Evolutionary conservation across 2,797 vertebrate species (phyloP).

Genomic region (Emys orbicularis): DNA sequence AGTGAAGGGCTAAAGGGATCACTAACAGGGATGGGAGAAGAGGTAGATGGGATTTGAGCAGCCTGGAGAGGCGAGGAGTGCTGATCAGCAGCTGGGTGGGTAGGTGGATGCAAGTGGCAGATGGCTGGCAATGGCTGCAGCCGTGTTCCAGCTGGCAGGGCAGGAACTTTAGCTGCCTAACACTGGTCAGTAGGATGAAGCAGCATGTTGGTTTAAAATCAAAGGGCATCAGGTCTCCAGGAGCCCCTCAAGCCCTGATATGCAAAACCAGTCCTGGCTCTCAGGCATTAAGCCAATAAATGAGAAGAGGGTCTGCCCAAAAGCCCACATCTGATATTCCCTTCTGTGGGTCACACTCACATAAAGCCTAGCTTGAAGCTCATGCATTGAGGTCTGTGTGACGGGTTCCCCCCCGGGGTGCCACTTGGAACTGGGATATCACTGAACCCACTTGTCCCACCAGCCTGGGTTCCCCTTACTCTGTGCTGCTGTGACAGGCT

Average conservation of each 20-base stretch:
- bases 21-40: not conserved
- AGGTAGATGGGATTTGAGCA: not conserved
- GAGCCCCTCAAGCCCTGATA: constrained; percentile 55
- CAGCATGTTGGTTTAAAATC: constrained; percentile 52
- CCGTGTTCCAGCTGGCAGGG: constrained; percentile 36
- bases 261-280: constrained; percentile 69
- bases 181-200: constrained; percentile 25
- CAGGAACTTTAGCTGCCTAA: not conserved
- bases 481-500: too few species aligned
- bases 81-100: not conserved
- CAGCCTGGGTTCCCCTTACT: too few species aligned
- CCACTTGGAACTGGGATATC: too few species aligned
- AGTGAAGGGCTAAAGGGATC: not conserved
- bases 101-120: not conserved
- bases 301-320: constrained; percentile 38
- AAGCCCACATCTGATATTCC: constrained; percentile 50
- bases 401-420: too few species aligned
- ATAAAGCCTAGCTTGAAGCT: not conserved
- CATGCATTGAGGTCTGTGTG: not conserved
- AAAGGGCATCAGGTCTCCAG: constrained; percentile 39
- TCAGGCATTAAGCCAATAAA: constrained; percentile 57
- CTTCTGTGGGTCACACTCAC: not conserved
- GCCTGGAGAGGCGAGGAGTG: not conserved
- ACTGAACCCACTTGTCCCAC: too few species aligned
- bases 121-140: not conserved